These are phyloP conservation scores for Platycheirus albimanus DNA, from an alignment of 2,888 invertebrate species.

Conservation along the genomic window DNA sequence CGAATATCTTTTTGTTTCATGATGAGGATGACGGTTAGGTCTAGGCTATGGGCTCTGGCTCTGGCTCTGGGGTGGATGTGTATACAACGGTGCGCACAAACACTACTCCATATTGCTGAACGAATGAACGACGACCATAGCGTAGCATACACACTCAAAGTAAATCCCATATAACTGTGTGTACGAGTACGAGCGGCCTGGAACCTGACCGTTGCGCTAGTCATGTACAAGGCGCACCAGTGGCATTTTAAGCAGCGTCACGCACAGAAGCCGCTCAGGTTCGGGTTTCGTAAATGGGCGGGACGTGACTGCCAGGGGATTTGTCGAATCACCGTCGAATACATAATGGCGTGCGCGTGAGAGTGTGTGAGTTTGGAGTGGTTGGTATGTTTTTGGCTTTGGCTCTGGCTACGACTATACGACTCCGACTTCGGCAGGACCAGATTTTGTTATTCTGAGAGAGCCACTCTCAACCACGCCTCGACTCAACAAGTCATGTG, in stretches of 20 bases:
- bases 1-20: conserved; percentile 42
- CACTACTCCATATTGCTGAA: conserved; percentile 35
- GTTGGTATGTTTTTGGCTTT: conserved; percentile 28
- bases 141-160: conserved; percentile 30
- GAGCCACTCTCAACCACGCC: conserved; percentile 73
- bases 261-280: conserved; percentile 80
- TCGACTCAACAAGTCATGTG: conserved; percentile 74
- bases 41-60: conserved; percentile 42
- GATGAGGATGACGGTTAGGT: conserved; percentile 38
- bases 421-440: conserved; percentile 44
- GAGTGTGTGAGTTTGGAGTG: conserved; percentile 63
- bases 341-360: conserved; percentile 74
- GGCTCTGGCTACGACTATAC: too few relatives aligned
- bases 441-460: conserved; percentile 70
- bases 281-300: conserved; percentile 82
- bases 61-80: conserved; percentile 70
- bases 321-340: conserved; percentile 76
- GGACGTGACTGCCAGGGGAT: conserved; percentile 82
- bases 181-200: conserved; percentile 46
- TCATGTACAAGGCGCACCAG: conserved; percentile 83
- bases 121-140: conserved; percentile 74
- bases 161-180: conserved; percentile 60
- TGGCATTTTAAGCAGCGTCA: conserved; percentile 83
- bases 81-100: conserved; percentile 51
- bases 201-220: conserved; percentile 81